phyloP scores from a whole-genome alignment of 1,140 invertebrate genomes.

The Patella vulgata region DNA sequence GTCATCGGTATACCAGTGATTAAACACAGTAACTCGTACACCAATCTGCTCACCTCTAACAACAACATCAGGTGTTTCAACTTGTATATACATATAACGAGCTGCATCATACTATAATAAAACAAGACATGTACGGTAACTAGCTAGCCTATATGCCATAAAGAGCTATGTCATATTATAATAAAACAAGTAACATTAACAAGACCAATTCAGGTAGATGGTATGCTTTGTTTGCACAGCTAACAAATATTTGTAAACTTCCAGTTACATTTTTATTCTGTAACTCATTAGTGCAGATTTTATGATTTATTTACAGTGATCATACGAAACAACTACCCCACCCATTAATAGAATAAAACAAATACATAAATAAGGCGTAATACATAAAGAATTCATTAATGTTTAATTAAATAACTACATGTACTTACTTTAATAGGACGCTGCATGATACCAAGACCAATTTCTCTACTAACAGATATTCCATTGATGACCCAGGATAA shows the following conservation, averaged over 20 bases:
- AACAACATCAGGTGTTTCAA: conserved; percentile 87
- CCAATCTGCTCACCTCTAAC: conserved; percentile 94
- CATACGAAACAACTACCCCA: too few species aligned
- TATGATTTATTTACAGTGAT: too few species aligned
- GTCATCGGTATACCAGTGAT: conserved; percentile 84
- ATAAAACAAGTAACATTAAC: background rate
- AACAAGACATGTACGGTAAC: conserved; percentile 16
- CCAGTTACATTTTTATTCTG: too few species aligned
- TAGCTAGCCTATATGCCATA: background rate
- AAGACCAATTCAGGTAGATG: background rate
- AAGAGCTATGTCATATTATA: background rate
- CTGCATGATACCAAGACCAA: conserved; percentile 87
- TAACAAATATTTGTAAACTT: too few species aligned
- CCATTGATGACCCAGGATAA: conserved; percentile 93
- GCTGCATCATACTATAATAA: conserved; percentile 78
- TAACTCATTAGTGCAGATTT: too few species aligned
- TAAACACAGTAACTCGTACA: conserved; percentile 91
- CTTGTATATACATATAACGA: conserved; percentile 92
- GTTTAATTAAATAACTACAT: too few species aligned
- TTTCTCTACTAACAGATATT: conserved; percentile 85
- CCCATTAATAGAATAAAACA: too few species aligned
- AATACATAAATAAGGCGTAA: too few species aligned
- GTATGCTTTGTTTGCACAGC: background rate
- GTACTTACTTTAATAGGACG: conserved; percentile 77
- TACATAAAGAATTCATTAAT: too few species aligned